Evolutionary conservation across 2,888 invertebrate genomes (phyloP), one percentile per base, ranked within the genome.

Genomic region (Therioaphis trifolii): DNA sequence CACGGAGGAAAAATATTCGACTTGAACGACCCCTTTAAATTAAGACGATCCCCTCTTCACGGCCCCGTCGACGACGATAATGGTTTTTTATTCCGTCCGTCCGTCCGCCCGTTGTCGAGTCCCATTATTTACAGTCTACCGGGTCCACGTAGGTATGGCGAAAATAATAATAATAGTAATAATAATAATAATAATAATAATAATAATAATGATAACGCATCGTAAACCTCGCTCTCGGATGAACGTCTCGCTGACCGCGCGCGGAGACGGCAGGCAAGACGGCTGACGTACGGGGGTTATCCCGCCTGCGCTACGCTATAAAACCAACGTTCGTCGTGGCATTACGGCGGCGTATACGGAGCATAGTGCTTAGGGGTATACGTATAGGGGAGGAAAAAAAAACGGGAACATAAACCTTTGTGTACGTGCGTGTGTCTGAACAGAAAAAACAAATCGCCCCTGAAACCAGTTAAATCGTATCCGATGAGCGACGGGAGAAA

Each of bases 121-220:
- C 72, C n/a, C 55, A 35, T 82, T 82, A 82, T 61, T 82, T 71
- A 82, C 80, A 61, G 71, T 80, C 80, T 80, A 14, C 49, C 35
- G 72, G 66, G 58, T 49, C 61, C 0, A 46, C 72, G 49, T 40
- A 15, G 35, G 46, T 61, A 35, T 12, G 9, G 18, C 40, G n/a
- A 66, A 49, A 49, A 63, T 71, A 68, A 52, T 49, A 49, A 49
- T 49, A 77, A 58, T 49, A 29, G 52, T 24, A 55, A 55, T 61
- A 72, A 61, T 82, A 63, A 63, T 63, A 72, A 46, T 35, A 35
- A n/a, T n/a, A 66, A 49, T 46, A 46, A 46, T 63, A 76, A 55
- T 63, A 27, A 66, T 21, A 52, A 52, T 71, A 72, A 71, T 80
- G 63, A 63, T 63, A 72, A 46, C 49, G 63, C 35, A 24, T 82